A percentile compares a stretch with the other conserved stretches of the same genome.
These are phyloP conservation scores for Agriopis leucophaearia DNA, from an alignment of 2,888 invertebrate species.

Conservation along the genomic window DNA sequence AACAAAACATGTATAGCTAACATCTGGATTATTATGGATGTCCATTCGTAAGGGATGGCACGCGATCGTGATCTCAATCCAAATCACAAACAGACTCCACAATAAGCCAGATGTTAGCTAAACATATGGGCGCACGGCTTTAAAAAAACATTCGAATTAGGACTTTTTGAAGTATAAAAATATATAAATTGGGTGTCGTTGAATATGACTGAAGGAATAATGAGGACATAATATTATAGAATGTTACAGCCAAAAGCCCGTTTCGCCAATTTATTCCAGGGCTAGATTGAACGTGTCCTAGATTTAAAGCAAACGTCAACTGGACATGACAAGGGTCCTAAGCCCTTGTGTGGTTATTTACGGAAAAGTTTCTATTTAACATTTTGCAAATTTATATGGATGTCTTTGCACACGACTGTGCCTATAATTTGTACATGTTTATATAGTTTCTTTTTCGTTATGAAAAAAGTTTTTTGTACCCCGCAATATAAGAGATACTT, in stretches of 20 bases:
- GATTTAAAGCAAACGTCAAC: constrained; percentile 28
- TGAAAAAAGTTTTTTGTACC: too few relatives aligned
- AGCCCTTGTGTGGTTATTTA: constrained; percentile 25
- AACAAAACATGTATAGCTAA: too few relatives aligned
- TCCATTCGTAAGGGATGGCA: too few relatives aligned
- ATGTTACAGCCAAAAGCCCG: background rate
- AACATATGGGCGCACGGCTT: too few relatives aligned
- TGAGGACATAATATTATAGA: constrained; percentile 11
- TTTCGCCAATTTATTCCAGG: constrained; percentile 31
- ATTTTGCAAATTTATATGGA: constrained; percentile 19
- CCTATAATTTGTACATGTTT: constrained; percentile 2
- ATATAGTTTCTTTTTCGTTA: background rate
- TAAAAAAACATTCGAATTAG: too few relatives aligned
- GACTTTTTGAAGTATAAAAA: too few relatives aligned
- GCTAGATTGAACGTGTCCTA: constrained; percentile 32
- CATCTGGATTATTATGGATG: too few relatives aligned
- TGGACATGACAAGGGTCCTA: constrained; percentile 26
- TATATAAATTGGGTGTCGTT: too few relatives aligned
- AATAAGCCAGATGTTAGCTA: too few relatives aligned
- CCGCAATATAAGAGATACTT: too few relatives aligned
- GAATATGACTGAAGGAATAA: background rate
- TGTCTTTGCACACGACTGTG: constrained; percentile 1
- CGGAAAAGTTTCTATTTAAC: constrained; percentile 19
- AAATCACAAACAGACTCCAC: too few relatives aligned
- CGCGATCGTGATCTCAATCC: too few relatives aligned